Evolutionary conservation across 2,888 invertebrate species (phyloP).

Genomic region (Agrochola circellaris): DNA sequence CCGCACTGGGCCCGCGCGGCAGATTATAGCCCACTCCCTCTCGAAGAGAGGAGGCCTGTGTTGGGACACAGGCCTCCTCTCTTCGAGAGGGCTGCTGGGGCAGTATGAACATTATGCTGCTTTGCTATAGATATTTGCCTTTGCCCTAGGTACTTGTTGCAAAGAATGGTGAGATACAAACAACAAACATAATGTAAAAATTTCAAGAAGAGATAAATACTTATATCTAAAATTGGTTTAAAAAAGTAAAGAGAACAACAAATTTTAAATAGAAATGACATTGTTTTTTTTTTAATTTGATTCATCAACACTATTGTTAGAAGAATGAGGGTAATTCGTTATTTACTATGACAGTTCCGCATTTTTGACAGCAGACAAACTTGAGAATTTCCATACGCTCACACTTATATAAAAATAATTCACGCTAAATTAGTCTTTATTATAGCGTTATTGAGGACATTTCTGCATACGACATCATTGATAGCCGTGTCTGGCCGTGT

Average conservation of each 20-base stretch:
- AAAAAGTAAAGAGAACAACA: background rate
- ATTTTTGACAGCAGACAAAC: slow-evolving; percentile 2
- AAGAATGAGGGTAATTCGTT: slow-evolving; percentile 36
- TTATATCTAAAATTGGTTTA: no score
- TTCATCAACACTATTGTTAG: background rate
- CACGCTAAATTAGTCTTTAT: slow-evolving; percentile 21
- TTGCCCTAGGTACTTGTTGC: background rate
- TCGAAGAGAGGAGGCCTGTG: no score
- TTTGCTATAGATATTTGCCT: background rate
- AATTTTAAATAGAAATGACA: background rate
- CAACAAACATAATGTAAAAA: background rate
- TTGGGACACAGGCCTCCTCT: no score
- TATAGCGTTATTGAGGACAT: background rate
- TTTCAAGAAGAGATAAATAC: background rate
- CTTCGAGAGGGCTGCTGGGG: no score
- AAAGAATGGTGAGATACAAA: background rate
- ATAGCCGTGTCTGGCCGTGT: slow-evolving; percentile 17
- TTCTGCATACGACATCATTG: slow-evolving; percentile 27
- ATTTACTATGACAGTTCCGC: slow-evolving; percentile 28
- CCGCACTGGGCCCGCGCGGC: no score
- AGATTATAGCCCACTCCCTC: no score
- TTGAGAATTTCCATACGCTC: slow-evolving; percentile 16
- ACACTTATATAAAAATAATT: slow-evolving; percentile 20
- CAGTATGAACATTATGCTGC: no score
- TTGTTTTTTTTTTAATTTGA: background rate